These are phyloP conservation scores for Coranthus polyacanthus DNA, from an alignment of 2,797 vertebrate species.

Conservation along the genomic window DNA sequence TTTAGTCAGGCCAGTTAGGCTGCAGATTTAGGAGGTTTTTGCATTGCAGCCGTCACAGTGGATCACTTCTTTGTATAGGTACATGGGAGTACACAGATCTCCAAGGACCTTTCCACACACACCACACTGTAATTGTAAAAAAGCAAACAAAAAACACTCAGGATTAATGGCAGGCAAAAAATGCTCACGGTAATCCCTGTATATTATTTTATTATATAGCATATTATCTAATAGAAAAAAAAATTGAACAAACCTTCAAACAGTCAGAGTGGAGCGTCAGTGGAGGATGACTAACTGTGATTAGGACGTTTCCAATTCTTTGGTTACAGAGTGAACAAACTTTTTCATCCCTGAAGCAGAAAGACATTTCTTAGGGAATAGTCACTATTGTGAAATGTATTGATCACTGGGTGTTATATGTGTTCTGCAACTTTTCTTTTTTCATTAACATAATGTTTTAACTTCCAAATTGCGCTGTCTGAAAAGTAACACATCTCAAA, in stretches of 20 bases:
- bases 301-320: conserved; percentile 64
- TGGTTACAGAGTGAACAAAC: conserved; percentile 72
- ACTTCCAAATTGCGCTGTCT: neutral
- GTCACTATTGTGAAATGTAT: no score
- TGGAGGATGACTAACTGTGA: conserved; percentile 63
- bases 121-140: conserved; percentile 66
- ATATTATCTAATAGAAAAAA: neutral
- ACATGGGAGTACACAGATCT: conserved; percentile 70
- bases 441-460: conserved; percentile 1
- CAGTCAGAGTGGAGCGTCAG: conserved; percentile 72
- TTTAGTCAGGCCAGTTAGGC: no score
- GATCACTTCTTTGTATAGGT: conserved; percentile 57
- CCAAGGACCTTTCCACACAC: conserved; percentile 67
- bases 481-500: conserved; percentile 27
- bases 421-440: no score
- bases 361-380: conserved; percentile 14
- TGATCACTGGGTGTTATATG: no score
- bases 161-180: conserved; percentile 22
- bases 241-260: conserved; percentile 74
- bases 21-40: conserved; percentile 24
- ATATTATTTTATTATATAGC: no score
- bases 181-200: neutral
- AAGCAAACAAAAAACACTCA: conserved; percentile 13
- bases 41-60: conserved; percentile 73
- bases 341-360: conserved; percentile 15